Percentiles rank a stretch among this genome's conserved stretches.
Conservation (phyloP, 2,888 invertebrate species). For the Anorthoa munda region DNA sequence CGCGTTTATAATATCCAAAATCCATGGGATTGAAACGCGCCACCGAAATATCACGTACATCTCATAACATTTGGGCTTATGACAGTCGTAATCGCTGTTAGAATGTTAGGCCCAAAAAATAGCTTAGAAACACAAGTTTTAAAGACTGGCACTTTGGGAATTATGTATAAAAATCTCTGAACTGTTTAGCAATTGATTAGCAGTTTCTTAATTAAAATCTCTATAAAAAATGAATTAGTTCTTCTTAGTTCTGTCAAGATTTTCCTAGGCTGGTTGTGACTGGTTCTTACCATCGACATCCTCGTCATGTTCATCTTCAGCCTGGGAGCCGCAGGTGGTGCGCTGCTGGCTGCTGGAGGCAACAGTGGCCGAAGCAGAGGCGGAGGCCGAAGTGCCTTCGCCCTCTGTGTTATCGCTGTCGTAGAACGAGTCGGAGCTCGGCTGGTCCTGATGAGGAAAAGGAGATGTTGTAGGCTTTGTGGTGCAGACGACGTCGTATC, state of each 20-base stretch:
- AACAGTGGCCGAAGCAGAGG: constrained; percentile 76
- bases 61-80: too few species aligned
- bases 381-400: constrained; percentile 84
- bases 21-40: too few species aligned
- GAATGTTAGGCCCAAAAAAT: too few species aligned
- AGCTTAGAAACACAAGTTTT: too few species aligned
- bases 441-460: constrained; percentile 92
- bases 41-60: too few species aligned
- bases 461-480: background rate
- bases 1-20: too few species aligned
- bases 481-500: background rate
- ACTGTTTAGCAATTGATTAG: too few species aligned
- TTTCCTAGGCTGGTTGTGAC: background rate
- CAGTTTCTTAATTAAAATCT: too few species aligned
- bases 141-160: too few species aligned
- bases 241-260: background rate
- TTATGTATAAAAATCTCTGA: too few species aligned
- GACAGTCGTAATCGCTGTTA: too few species aligned
- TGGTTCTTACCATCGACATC: constrained; percentile 91
- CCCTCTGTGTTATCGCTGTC: constrained; percentile 96
- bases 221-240: too few species aligned
- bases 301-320: constrained; percentile 93
- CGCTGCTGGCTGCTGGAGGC: constrained; percentile 84
- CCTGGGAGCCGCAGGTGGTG: constrained; percentile 87
- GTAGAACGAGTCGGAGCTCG: constrained; percentile 97